phyloP scores from a whole-genome alignment of 2,888 invertebrate species.

The Ectemnius cavifrons region DNA sequence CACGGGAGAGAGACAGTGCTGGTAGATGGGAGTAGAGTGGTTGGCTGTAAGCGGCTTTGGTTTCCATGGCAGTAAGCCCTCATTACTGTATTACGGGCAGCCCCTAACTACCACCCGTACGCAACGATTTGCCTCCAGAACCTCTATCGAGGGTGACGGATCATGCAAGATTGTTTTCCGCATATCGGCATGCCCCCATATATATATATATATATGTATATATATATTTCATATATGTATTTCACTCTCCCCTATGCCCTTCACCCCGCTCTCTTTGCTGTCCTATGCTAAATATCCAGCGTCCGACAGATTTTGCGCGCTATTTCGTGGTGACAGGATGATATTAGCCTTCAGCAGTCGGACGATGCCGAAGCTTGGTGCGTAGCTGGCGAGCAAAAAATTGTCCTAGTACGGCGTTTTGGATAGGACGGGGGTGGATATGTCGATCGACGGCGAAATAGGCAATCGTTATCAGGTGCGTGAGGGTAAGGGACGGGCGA shows the following conservation, averaged over 20 bases:
- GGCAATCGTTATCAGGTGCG: conserved; percentile 49
- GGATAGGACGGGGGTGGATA: background rate
- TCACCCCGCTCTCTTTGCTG: background rate
- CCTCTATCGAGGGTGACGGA: conserved; percentile 56
- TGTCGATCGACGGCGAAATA: conserved; percentile 32
- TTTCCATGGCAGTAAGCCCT: conserved; percentile 79
- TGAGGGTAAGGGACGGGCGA: too few species aligned
- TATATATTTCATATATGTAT: too few species aligned
- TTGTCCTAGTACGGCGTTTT: background rate
- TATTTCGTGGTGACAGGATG: conserved; percentile 3
- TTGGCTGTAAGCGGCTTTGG: conserved; percentile 78
- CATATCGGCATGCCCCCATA: conserved; percentile 48
- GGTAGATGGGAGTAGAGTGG: conserved; percentile 70
- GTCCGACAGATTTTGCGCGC: background rate
- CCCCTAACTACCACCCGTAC: conserved; percentile 75
- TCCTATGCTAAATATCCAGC: background rate
- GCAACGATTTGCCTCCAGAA: conserved; percentile 71
- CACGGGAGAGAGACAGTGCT: conserved; percentile 60
- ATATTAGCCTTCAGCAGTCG: background rate
- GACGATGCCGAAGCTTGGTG: background rate
- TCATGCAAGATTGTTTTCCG: conserved; percentile 62
- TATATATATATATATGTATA: background rate
- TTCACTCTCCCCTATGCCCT: background rate
- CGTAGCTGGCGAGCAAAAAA: background rate
- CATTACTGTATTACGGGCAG: conserved; percentile 78